Percentiles rank a stretch among this genome's conserved stretches.
These are phyloP conservation scores for Crax fasciolata DNA, from an alignment of 2,797 vertebrate genomes.

Conservation along the genomic window DNA sequence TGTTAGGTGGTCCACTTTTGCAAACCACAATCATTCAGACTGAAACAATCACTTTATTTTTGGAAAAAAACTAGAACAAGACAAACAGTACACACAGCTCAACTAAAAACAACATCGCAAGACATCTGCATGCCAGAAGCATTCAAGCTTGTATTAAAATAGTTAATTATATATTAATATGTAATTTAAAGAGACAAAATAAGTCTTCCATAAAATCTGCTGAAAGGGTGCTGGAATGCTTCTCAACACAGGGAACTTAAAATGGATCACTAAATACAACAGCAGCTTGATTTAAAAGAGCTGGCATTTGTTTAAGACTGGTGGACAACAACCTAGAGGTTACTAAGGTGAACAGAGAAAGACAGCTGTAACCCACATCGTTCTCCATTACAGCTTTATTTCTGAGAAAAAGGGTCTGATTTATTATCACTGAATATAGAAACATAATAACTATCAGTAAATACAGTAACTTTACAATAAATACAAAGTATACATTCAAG, in stretches of 20 bases:
- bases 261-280: neutral
- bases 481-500: neutral
- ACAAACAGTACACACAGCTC: neutral
- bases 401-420: accelerated
- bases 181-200: neutral
- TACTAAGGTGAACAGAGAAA: neutral
- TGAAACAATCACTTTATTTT: neutral
- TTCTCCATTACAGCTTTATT: neutral
- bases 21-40: neutral
- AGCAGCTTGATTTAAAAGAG: neutral
- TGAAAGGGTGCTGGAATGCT: neutral
- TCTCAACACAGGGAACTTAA: neutral
- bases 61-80: neutral
- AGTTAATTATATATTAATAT: neutral
- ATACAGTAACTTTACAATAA: neutral
- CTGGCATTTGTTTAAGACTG: neutral
- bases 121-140: neutral
- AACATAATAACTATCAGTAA: neutral
- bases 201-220: neutral
- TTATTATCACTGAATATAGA: neutral
- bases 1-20: neutral
- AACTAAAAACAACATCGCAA: neutral
- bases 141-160: neutral
- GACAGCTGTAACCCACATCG: neutral
- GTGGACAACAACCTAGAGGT: accelerated